Conservation (phyloP, 2,113 vertebrate species). For the Scalopus aquaticus region DNA sequence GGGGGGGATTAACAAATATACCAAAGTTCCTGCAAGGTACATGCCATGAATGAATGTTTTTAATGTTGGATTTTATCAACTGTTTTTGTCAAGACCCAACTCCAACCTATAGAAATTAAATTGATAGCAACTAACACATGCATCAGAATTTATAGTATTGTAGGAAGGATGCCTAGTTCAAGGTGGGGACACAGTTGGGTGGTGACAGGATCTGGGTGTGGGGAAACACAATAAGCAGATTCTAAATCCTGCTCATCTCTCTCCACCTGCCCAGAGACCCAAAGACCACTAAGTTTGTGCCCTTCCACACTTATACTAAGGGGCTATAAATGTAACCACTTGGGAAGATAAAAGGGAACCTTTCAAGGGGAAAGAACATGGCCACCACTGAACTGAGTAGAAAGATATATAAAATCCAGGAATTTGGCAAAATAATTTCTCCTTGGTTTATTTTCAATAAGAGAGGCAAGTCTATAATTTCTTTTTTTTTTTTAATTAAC, state of each 20-base stretch:
- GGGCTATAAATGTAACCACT: neutral
- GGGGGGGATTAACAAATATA: no score
- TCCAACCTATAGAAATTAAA: neutral
- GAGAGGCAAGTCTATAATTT: neutral
- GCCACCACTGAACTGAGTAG: accelerated
- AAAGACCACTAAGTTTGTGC: neutral
- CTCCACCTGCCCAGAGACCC: neutral
- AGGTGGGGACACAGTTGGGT: neutral
- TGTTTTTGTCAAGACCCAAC: neutral
- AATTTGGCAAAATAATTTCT: neutral
- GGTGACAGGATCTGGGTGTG: neutral
- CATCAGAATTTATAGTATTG: no score
- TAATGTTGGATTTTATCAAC: neutral
- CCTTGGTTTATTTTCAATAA: neutral
- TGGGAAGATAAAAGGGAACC: neutral
- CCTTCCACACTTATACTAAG: neutral
- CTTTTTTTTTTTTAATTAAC: neutral
- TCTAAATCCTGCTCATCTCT: neutral
- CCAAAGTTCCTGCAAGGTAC: neutral
- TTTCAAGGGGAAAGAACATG: neutral
- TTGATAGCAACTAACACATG: neutral
- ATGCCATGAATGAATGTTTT: neutral
- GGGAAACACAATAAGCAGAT: neutral
- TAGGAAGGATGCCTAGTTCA: neutral
- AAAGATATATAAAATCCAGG: neutral